phyloP scores from a whole-genome alignment of 2,888 invertebrate species.

The Perizoma flavofasciatum region DNA sequence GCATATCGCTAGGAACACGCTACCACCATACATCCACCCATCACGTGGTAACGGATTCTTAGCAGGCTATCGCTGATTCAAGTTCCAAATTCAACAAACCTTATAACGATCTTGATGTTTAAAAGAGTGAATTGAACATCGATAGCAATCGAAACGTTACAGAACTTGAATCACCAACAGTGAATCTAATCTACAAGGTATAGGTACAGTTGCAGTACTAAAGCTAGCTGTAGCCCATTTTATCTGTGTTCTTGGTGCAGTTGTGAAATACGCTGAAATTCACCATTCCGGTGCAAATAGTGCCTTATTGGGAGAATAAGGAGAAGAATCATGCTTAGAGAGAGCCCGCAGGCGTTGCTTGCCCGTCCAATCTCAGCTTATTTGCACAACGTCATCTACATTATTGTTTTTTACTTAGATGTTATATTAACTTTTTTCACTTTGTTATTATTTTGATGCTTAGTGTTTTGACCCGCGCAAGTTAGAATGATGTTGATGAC shows the following conservation, averaged over 20 bases:
- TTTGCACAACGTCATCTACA: constrained; percentile 64
- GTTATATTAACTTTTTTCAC: constrained; percentile 35
- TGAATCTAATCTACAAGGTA: constrained; percentile 52
- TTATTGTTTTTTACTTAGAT: constrained; percentile 34
- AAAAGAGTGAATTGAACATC: background rate
- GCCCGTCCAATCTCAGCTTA: constrained; percentile 81
- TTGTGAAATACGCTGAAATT: constrained; percentile 79
- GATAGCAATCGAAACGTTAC: constrained; percentile 2
- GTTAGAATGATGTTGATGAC: constrained; percentile 21
- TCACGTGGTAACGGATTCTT: constrained; percentile 21
- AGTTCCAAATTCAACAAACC: constrained; percentile 14
- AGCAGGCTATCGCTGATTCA: constrained; percentile 26
- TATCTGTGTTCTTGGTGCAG: constrained; percentile 58
- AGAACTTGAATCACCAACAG: constrained; percentile 35
- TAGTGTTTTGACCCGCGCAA: constrained; percentile 47
- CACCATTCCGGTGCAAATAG: constrained; percentile 58
- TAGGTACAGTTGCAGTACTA: constrained; percentile 58
- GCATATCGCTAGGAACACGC: constrained; percentile 21
- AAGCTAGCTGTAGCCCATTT: constrained; percentile 59
- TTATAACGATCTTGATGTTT: background rate
- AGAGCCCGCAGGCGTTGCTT: constrained; percentile 53
- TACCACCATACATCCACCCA: constrained; percentile 11
- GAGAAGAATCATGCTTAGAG: constrained; percentile 60
- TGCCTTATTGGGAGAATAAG: constrained; percentile 42
- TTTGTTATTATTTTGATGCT: constrained; percentile 40